Evolutionary conservation across 2,797 vertebrate species (phyloP).

Genomic region (Brachyrhaphis roseni): DNA sequence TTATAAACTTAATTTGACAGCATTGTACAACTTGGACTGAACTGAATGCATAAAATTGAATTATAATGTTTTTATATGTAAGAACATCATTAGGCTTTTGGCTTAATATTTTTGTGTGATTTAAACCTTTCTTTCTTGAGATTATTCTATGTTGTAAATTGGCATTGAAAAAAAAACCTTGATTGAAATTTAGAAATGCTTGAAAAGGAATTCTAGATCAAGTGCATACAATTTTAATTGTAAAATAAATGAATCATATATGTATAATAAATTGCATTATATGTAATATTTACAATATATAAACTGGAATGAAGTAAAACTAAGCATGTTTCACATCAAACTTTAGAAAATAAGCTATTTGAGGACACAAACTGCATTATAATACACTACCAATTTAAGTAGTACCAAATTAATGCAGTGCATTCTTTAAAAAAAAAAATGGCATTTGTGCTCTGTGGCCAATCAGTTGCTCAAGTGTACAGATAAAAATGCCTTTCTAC

Average conservation of each 20-base stretch:
- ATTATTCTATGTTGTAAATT: neutral
- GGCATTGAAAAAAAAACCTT: too few species aligned
- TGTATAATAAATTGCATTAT: too few species aligned
- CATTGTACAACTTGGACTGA: neutral
- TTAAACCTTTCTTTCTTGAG: neutral
- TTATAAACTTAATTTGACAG: neutral
- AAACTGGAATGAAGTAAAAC: neutral
- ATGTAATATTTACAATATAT: too few species aligned
- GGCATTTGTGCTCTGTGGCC: conserved; percentile 50
- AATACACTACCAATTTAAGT: neutral
- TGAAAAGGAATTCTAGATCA: neutral
- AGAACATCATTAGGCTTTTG: neutral
- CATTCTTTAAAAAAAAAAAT: neutral
- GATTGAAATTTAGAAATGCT: neutral
- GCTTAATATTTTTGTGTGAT: neutral
- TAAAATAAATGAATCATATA: neutral
- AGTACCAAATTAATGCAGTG: neutral
- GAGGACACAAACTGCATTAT: neutral
- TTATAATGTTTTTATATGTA: neutral
- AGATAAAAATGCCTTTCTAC: conserved; percentile 97
- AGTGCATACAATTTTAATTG: neutral
- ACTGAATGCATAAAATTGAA: neutral
- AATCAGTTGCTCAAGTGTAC: conserved; percentile 84
- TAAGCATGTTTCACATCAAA: conserved; percentile 12
- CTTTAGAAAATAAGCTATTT: conserved; percentile 4